These are phyloP conservation scores for Elymnias hypermnestra DNA, from an alignment of 1,140 invertebrate species.

Conservation along the genomic window DNA sequence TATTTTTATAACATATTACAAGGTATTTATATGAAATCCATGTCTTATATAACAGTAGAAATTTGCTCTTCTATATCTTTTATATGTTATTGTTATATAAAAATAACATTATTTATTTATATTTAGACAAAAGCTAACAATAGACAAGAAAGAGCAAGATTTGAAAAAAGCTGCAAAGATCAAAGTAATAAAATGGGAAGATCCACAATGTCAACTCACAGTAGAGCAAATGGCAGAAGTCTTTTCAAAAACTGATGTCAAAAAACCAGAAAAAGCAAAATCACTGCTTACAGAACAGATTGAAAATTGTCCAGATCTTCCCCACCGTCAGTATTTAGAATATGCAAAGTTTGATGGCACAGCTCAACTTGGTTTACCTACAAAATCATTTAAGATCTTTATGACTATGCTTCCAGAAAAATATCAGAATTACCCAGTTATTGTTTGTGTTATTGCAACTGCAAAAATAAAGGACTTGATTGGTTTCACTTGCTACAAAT, in stretches of 20 bases:
- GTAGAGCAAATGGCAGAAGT: slow-evolving; percentile 81
- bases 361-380: slow-evolving; percentile 85
- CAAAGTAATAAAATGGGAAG: slow-evolving; percentile 87
- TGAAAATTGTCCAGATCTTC: slow-evolving; percentile 83
- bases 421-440: slow-evolving; percentile 89
- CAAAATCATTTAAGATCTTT: slow-evolving; percentile 90
- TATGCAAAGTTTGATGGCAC: slow-evolving; percentile 95
- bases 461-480: slow-evolving; percentile 96
- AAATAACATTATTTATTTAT: background rate
- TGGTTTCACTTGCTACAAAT: slow-evolving; percentile 93
- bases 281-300: slow-evolving; percentile 85
- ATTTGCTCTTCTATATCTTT: too few relatives aligned
- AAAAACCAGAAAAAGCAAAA: slow-evolving; percentile 54
- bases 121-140: slow-evolving; percentile 87
- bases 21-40: too few relatives aligned
- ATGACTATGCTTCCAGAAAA: slow-evolving; percentile 89
- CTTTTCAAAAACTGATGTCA: slow-evolving; percentile 79
- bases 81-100: too few relatives aligned
- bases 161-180: slow-evolving; percentile 87
- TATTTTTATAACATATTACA: too few relatives aligned
- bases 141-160: slow-evolving; percentile 93
- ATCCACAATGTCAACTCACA: slow-evolving; percentile 67
- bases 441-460: slow-evolving; percentile 85
- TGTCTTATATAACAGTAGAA: too few relatives aligned
- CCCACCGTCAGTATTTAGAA: slow-evolving; percentile 90